Evolutionary conservation across 2,797 vertebrate species (phyloP).

Genomic region (Hippoglossus hippoglossus): DNA sequence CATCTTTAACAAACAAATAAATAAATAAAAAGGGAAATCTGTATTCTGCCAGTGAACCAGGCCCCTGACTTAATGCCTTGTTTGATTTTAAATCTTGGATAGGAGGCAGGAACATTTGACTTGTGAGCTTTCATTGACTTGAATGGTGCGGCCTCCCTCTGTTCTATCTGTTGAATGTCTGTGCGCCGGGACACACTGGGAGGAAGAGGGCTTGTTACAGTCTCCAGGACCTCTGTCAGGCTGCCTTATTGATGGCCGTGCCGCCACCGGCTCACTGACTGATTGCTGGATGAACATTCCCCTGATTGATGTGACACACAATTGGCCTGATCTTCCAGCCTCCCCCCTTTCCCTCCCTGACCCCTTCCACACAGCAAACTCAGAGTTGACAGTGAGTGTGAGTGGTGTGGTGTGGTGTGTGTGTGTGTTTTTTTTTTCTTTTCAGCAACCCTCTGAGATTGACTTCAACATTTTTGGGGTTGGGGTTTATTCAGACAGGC

Average conservation of each 20-base stretch:
- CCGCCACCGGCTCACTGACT: constrained; percentile 71
- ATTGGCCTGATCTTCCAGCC: constrained; percentile 68
- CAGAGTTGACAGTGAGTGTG: constrained; percentile 47
- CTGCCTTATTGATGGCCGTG: constrained; percentile 77
- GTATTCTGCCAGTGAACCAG: constrained; percentile 10
- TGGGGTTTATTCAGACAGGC: constrained; percentile 52
- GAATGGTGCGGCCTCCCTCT: constrained; percentile 3
- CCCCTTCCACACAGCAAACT: constrained; percentile 36
- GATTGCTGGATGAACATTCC: constrained; percentile 75
- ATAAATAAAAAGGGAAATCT: neutral
- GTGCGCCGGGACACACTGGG: constrained; percentile 49
- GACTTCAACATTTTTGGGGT: constrained; percentile 46
- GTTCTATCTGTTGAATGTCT: constrained; percentile 53
- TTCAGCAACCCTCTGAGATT: constrained; percentile 53
- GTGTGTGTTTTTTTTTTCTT: constrained; percentile 58
- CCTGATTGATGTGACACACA: constrained; percentile 82
- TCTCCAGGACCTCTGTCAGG: constrained; percentile 70
- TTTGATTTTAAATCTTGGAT: constrained; percentile 10
- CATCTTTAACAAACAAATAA: no score
- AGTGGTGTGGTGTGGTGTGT: constrained; percentile 7
- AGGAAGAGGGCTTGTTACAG: constrained; percentile 49
- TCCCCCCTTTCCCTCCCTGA: neutral
- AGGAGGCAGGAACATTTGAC: neutral
- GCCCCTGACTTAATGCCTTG: constrained; percentile 10
- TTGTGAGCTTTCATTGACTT: constrained; percentile 16